Conservation (phyloP, 2,113 vertebrate genomes). For the Gila orcuttii region DNA sequence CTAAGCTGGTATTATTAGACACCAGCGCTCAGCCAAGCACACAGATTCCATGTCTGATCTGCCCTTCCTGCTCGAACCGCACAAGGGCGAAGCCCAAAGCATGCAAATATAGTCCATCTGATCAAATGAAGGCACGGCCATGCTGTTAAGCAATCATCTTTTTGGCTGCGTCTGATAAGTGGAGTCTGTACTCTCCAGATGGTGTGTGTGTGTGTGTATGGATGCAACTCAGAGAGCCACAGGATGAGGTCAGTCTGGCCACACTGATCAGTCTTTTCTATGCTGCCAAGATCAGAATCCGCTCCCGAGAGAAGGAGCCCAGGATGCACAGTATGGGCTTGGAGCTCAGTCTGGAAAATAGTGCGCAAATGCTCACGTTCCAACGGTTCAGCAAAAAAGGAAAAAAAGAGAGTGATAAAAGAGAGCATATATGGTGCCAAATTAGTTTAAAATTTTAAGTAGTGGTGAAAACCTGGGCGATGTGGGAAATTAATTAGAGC, state of each 20-base stretch:
- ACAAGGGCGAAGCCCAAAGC: constrained; percentile 55
- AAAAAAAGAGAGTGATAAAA: neutral
- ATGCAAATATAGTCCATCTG: constrained; percentile 54
- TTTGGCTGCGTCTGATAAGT: constrained; percentile 51
- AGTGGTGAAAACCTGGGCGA: neutral
- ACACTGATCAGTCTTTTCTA: constrained; percentile 29
- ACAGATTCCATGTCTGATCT: constrained; percentile 50
- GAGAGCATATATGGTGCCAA: neutral
- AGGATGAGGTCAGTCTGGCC: constrained; percentile 57
- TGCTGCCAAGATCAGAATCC: constrained; percentile 57
- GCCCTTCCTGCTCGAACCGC: constrained; percentile 46
- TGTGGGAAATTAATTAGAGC: neutral
- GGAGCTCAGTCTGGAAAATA: constrained; percentile 55
- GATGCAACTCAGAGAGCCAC: constrained; percentile 44
- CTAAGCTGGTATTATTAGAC: constrained; percentile 48
- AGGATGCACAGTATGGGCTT: constrained; percentile 47
- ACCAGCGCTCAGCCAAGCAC: constrained; percentile 29
- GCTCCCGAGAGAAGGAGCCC: constrained; percentile 52
- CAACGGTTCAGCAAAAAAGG: neutral
- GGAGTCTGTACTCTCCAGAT: constrained; percentile 61
- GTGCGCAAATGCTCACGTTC: constrained; percentile 47
- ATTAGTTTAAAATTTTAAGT: neutral
- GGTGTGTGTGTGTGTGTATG: constrained; percentile 53
- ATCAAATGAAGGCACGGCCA: constrained; percentile 57
- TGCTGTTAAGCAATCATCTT: constrained; percentile 64